Percentiles rank a stretch among this genome's conserved stretches.
Conservation (phyloP, 2,888 invertebrate genomes). For the Agonopterix alstromeriana region DNA sequence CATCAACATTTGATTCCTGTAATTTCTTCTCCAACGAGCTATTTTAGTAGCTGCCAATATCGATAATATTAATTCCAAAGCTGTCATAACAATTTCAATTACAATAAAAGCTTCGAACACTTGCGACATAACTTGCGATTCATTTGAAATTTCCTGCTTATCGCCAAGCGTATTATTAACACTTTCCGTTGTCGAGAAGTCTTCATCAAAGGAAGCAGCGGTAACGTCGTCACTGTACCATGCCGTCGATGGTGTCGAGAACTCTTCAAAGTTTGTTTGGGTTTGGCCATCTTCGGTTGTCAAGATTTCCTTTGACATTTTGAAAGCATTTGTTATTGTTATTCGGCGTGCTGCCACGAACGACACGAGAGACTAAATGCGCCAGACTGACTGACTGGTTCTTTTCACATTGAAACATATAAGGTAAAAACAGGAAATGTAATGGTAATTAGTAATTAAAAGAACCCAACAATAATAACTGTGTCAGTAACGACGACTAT, state of each 20-base stretch:
- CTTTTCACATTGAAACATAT: too few relatives aligned
- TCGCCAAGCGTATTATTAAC: conserved; percentile 11
- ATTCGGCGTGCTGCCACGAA: neutral
- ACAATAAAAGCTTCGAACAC: conserved; percentile 46
- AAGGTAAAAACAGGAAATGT: conserved; percentile 41
- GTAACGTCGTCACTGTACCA: conserved; percentile 15
- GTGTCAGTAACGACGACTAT: too few relatives aligned
- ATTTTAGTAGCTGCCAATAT: conserved; percentile 48
- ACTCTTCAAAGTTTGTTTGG: conserved; percentile 11
- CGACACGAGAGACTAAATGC: neutral
- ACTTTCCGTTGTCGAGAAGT: conserved; percentile 11
- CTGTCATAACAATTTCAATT: conserved; percentile 56
- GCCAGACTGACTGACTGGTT: neutral
- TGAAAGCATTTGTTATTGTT: conserved; percentile 22
- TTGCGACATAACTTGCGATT: conserved; percentile 13
- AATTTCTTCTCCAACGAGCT: conserved; percentile 57
- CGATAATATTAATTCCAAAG: conserved; percentile 48
- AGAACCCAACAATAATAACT: too few relatives aligned
- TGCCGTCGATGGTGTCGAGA: conserved; percentile 7
- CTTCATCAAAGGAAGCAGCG: conserved; percentile 9
- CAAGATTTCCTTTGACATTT: conserved; percentile 32
- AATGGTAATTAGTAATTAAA: too few relatives aligned
- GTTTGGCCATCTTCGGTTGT: conserved; percentile 16
- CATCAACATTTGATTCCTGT: conserved; percentile 66
- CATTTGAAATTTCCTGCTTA: conserved; percentile 10